Percentiles rank a stretch among this genome's conserved stretches.
phyloP scores from a whole-genome alignment of 2,797 vertebrate genomes.

The Parauchenoglanis punctatus region DNA sequence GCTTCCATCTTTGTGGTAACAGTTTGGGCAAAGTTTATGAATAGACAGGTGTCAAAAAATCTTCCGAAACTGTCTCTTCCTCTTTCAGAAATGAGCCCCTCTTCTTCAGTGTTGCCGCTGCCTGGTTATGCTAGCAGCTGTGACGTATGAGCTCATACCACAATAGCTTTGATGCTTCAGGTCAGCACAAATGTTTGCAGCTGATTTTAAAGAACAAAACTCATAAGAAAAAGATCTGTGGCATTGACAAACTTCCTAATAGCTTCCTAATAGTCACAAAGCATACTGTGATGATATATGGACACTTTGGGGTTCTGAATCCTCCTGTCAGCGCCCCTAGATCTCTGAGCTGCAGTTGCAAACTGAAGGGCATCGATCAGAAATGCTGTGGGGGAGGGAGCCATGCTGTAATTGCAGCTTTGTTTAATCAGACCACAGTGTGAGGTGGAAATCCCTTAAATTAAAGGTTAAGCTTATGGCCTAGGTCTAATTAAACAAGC shows the following conservation, averaged over 20 bases:
- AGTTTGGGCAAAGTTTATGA: background rate
- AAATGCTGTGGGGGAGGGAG: conserved; percentile 35
- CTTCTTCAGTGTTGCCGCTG: background rate
- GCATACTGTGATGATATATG: background rate
- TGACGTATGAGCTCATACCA: background rate
- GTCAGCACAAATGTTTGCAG: background rate
- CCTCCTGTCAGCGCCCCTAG: background rate
- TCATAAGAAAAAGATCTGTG: background rate
- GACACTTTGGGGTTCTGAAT: background rate
- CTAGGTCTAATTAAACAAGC: conserved; percentile 54
- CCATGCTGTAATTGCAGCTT: conserved; percentile 49
- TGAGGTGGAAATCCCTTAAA: conserved; percentile 52
- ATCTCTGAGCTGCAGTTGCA: background rate
- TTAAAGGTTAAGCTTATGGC: conserved; percentile 47
- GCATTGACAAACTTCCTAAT: background rate
- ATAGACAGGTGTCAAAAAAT: background rate
- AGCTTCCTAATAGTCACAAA: background rate
- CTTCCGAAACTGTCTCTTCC: background rate
- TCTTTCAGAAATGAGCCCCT: background rate
- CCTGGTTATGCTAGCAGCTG: background rate
- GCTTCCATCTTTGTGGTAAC: background rate
- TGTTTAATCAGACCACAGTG: conserved; percentile 54
- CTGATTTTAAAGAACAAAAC: background rate
- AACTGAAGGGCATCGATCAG: conserved; percentile 52
- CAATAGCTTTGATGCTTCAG: background rate